phyloP scores from a whole-genome alignment of 2,113 vertebrate genomes.

The Dasypus novemcinctus region DNA sequence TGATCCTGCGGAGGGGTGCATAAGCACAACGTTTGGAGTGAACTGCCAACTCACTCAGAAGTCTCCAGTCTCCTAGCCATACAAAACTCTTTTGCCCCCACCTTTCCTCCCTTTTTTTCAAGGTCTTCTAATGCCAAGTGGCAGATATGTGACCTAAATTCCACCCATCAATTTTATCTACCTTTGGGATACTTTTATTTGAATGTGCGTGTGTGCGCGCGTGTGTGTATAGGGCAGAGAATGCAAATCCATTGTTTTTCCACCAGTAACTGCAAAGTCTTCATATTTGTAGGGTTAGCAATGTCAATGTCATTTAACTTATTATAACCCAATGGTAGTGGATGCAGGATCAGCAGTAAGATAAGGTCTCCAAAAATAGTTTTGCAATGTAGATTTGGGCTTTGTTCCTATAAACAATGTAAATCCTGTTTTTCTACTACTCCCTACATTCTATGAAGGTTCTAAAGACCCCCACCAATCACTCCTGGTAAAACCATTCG shows the following conservation, averaged over 20 bases:
- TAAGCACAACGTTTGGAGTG: too few relatives aligned
- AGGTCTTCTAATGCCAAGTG: neutral
- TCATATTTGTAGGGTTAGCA: too few relatives aligned
- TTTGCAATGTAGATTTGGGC: neutral
- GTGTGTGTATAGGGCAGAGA: neutral
- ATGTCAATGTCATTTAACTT: too few relatives aligned
- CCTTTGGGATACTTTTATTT: neutral
- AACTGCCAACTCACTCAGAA: too few relatives aligned
- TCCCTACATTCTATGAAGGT: neutral
- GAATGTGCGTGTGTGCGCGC: neutral
- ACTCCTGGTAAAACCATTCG: neutral
- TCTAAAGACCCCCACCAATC: neutral
- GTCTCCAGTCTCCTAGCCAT: too few relatives aligned
- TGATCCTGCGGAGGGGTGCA: too few relatives aligned
- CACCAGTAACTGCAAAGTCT: too few relatives aligned
- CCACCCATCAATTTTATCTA: neutral
- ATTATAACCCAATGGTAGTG: too few relatives aligned
- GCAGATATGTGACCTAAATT: neutral
- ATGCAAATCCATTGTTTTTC: neutral
- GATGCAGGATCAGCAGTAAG: neutral
- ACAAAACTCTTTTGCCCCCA: too few relatives aligned
- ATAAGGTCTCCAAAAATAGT: neutral
- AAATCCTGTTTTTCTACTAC: neutral
- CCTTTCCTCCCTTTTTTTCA: too few relatives aligned
- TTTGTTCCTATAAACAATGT: neutral